Evolutionary conservation across 2,888 invertebrate genomes (phyloP).

Genomic region (Watsonalla binaria): DNA sequence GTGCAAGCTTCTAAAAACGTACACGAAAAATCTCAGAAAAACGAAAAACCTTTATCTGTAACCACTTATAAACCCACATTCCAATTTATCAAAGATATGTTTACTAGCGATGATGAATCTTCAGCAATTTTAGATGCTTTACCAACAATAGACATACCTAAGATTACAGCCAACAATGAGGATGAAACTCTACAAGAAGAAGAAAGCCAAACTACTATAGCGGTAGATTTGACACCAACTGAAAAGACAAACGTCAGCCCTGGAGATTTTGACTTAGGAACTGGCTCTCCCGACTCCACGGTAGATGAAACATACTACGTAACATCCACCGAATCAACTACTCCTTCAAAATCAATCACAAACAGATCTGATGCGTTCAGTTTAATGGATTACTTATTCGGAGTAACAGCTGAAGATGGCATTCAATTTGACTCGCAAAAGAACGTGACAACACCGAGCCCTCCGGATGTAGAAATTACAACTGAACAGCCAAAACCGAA

Average conservation of each 20-base stretch:
- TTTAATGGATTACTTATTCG: slow-evolving; percentile 67
- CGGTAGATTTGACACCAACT: slow-evolving; percentile 28
- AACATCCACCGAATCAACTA: slow-evolving; percentile 47
- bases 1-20: slow-evolving; percentile 34
- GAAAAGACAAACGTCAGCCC: slow-evolving; percentile 35
- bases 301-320: slow-evolving; percentile 47
- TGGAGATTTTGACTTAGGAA: slow-evolving; percentile 66
- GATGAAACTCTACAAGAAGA: slow-evolving; percentile 15
- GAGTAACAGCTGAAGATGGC: slow-evolving; percentile 49
- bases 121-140: slow-evolving; percentile 29
- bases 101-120: slow-evolving; percentile 39
- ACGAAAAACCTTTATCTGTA: slow-evolving; percentile 40
- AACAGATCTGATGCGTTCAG: slow-evolving; percentile 55
- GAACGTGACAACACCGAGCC: slow-evolving; percentile 26
- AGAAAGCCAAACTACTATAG: slow-evolving; percentile 22
- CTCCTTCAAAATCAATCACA: slow-evolving; percentile 30
- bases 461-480: slow-evolving; percentile 31
- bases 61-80: slow-evolving; percentile 64
- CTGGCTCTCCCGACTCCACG: slow-evolving; percentile 58
- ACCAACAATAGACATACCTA: slow-evolving; percentile 50
- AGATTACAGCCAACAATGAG: slow-evolving; percentile 22
- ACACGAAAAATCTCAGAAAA: slow-evolving; percentile 39
- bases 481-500: slow-evolving; percentile 41
- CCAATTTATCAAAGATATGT: slow-evolving; percentile 51
- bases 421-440: slow-evolving; percentile 24